Evolutionary conservation across 2,113 vertebrate genomes (phyloP).

Genomic region (Oryzias woworae): DNA sequence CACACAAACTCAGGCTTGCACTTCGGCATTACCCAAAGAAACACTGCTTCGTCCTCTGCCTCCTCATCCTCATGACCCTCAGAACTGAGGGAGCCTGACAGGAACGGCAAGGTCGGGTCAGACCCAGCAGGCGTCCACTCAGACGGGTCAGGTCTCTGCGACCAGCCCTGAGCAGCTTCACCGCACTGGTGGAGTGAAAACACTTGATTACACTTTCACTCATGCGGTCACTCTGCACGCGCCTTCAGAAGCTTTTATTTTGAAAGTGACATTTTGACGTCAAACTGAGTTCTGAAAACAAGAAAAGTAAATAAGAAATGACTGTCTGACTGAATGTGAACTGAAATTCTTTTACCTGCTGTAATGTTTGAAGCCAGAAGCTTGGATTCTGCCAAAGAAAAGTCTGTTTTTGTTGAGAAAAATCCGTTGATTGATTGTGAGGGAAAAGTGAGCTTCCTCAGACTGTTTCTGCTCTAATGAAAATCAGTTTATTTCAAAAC

Average conservation of each 20-base stretch:
- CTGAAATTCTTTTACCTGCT: too few relatives aligned
- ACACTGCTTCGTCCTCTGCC: slow-evolving; percentile 70
- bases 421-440: too few relatives aligned
- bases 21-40: slow-evolving; percentile 75
- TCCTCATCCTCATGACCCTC: slow-evolving; percentile 53
- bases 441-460: too few relatives aligned
- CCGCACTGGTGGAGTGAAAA: slow-evolving; percentile 50
- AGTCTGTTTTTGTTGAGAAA: too few relatives aligned
- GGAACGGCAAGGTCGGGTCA: slow-evolving; percentile 18
- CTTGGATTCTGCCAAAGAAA: too few relatives aligned
- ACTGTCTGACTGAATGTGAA: too few relatives aligned
- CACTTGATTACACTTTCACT: slow-evolving; percentile 25
- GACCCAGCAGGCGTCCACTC: slow-evolving; percentile 32
- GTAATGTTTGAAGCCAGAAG: too few relatives aligned
- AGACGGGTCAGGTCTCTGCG: slow-evolving; percentile 26
- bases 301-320: too few relatives aligned
- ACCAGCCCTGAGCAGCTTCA: slow-evolving; percentile 44
- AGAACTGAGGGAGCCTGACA: slow-evolving; percentile 33
- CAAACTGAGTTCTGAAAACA: too few relatives aligned
- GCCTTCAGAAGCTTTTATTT: neutral
- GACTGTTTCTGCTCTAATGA: too few relatives aligned
- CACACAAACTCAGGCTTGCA: slow-evolving; percentile 32
- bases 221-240: too few relatives aligned
- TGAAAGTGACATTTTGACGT: neutral
- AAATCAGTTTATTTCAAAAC: too few relatives aligned